These are phyloP conservation scores for Labeo catla DNA, from an alignment of 2,113 vertebrate genomes.

Conservation along the genomic window DNA sequence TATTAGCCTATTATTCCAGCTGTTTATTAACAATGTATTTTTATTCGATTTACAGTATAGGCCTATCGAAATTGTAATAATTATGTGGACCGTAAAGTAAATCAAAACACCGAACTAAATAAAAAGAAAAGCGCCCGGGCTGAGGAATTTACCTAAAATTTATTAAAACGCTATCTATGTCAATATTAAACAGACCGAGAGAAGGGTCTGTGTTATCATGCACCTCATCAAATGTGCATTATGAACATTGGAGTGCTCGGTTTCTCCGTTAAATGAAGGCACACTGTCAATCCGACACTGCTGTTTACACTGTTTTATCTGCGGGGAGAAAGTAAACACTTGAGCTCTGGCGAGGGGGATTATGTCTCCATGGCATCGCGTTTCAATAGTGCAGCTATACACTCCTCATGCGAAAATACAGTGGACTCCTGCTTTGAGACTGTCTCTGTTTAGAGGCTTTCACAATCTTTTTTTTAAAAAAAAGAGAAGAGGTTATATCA, in stretches of 20 bases:
- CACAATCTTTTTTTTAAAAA: background rate
- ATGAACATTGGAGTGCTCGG: conserved; percentile 39
- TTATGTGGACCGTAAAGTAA: background rate
- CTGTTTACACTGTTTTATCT: conserved; percentile 79
- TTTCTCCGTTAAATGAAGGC: conserved; percentile 66
- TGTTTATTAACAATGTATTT: background rate
- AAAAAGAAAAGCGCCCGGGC: background rate
- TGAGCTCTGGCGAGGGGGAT: conserved; percentile 73
- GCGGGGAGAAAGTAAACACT: conserved; percentile 78
- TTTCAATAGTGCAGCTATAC: conserved; percentile 67
- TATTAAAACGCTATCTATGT: background rate
- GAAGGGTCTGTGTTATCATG: conserved; percentile 44
- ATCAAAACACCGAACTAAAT: background rate
- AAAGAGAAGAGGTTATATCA: background rate
- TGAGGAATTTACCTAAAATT: background rate
- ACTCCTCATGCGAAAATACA: conserved; percentile 74
- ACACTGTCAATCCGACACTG: conserved; percentile 66
- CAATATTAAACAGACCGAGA: conserved; percentile 55
- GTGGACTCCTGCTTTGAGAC: conserved; percentile 72
- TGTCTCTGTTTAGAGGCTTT: conserved; percentile 39
- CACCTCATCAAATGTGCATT: conserved; percentile 58
- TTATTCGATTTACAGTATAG: background rate
- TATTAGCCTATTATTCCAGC: too few species aligned
- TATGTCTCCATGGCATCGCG: conserved; percentile 79
- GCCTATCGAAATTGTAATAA: background rate